Evolutionary conservation across 2,888 invertebrate genomes (phyloP), one percentile per base, ranked within the genome.

Genomic region (Cacoxenus indagator): DNA sequence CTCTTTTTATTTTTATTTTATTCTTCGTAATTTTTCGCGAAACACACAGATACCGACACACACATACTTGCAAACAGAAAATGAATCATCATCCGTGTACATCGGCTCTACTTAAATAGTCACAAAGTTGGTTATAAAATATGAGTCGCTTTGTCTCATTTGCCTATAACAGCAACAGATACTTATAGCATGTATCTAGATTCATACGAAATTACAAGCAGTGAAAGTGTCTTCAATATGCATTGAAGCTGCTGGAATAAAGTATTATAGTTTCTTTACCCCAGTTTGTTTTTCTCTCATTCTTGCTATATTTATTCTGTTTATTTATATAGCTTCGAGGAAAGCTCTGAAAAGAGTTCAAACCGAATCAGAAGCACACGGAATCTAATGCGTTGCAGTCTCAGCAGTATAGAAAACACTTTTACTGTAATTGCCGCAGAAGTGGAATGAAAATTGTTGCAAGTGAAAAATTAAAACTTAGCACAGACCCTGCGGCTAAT

Each of bases 401-500:
- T n/a, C n/a, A n/a, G n/a, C n/a, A n/a, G n/a, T n/a, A n/a, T n/a
- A n/a, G n/a, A 22, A 62, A 62, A 62, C 61, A 62, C 61, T 62
- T 62, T 62, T 62, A 62, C 61, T 45, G 22, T 6, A 17, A 22
- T 37, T 14, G 22, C 37, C n/a, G 19, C 37, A 31, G 19, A 59
- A 59, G 22, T 17, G 14, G 9, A 55, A 59, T n/a, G 11, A 59
- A 59, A 48, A 37, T 27, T 37, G 37, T 37, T 37, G 71, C 78
- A 76, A 78, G 76, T 76, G 76, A 74, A 74, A 65, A 72, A 76
- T 72, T 73, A 61, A 73, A 72, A 71, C 71, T 72, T 72, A 75
- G 76, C 78, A 76, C 71, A 77, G 71, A 73, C 75, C 83, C 76
- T 71, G 62, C 62, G 68, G 76, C 76, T 74, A 81, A 78, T 77